Evolutionary conservation across 2,888 invertebrate genomes (phyloP), one percentile per base, ranked within the genome.

Genomic region (Eremobia ochroleuca): DNA sequence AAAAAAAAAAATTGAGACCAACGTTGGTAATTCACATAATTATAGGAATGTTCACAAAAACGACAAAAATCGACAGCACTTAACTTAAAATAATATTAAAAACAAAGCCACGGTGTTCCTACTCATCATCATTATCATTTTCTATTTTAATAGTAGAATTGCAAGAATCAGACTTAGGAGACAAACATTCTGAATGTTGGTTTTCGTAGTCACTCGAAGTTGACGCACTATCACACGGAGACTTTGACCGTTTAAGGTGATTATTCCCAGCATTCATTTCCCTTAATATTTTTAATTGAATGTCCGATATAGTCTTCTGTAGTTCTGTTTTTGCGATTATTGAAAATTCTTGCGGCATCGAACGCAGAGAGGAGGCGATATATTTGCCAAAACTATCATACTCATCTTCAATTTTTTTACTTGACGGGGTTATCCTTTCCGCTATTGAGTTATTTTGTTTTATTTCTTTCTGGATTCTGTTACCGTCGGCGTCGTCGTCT

Each of bases 321-420:
- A 83, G 61, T 65, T 77, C 77, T 1, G 77, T 86, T 83, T 77
- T 83, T 37, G 83, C 86, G 4, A 72, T 74, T 25, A 83, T 83
- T 31, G 83, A 77, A 71, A 58, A 74, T 40, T 83, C 83, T 61
- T 61, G 77, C 11, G 83, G 86, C 83, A 83, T 82, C 52, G 77
- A 46, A 25, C 83, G 82, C 4, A 83, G 31, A 25, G 73, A 55
- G 21, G 68, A 59, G 4, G 86, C 83, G 37, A 83, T 86, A 15
- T 83, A 83, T 66, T 82, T 85, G 1, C 85, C 83, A 46, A 76
- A 83, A 71, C 65, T 85, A 4, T 85, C 84, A 40, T 76, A 83
- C 18, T 83, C 83, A 21, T 83, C 83, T 37, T 81, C 76, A 0
- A 5, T 18, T 69, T 58, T 72, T 25, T 28, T 66, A 31, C 18